These are phyloP conservation scores for Zoanthus sansibaricus DNA, from an alignment of 92 coral and sea anemone genomes.

Conservation along the genomic window DNA sequence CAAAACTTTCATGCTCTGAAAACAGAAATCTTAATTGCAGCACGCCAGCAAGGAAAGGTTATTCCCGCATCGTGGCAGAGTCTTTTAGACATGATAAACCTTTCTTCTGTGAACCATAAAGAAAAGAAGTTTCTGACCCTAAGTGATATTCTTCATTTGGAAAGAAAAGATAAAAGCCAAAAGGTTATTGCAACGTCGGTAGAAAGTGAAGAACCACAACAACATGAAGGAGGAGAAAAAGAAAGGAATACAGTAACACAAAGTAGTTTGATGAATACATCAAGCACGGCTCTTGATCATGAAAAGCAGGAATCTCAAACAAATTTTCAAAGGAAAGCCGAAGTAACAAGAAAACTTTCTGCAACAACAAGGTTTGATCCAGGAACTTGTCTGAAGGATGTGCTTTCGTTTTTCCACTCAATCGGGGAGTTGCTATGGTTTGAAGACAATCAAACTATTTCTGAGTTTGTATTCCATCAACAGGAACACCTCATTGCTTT, in stretches of 20 bases:
- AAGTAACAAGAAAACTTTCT: conserved; percentile 2
- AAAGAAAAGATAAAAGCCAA: not conserved
- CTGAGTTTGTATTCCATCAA: conserved; percentile 71
- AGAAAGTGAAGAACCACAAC: not conserved
- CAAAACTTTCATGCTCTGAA: conserved; percentile 48
- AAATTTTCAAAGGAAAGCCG: not conserved
- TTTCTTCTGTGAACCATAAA: conserved; percentile 31
- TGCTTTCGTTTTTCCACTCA: conserved; percentile 70
- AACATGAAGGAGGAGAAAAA: not conserved
- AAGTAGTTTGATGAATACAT: not conserved
- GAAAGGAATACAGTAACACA: not conserved
- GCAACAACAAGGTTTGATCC: conserved; percentile 9
- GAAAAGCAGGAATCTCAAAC: not conserved
- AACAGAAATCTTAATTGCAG: conserved; percentile 42
- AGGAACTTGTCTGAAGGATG: conserved; percentile 44
- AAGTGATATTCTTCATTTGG: conserved; percentile 46
- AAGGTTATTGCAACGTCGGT: not conserved
- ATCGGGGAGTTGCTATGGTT: conserved; percentile 76
- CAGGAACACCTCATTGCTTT: conserved; percentile 65
- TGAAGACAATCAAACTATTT: conserved; percentile 57
- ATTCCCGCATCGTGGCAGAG: conserved; percentile 67
- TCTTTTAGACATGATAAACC: conserved; percentile 51
- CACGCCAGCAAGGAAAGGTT: conserved; percentile 58
- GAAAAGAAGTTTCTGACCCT: conserved; percentile 56
- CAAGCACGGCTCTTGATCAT: not conserved